Evolutionary conservation across 2,113 vertebrate genomes (phyloP).

Genomic region (Thymallus thymallus): DNA sequence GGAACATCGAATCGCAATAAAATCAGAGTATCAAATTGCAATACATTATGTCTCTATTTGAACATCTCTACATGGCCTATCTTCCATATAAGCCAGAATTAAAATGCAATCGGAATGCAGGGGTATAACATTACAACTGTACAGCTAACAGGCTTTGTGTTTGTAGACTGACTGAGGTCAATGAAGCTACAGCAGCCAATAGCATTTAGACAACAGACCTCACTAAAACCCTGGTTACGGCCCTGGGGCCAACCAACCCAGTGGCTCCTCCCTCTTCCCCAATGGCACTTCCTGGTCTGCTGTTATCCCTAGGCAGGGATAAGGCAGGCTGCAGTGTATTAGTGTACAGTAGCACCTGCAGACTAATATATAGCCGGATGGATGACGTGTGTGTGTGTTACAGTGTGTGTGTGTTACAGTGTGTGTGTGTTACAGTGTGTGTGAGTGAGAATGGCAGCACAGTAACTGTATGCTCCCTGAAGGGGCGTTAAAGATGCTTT

Average conservation of each 20-base stretch:
- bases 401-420: neutral
- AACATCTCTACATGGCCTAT: no score
- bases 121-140: no score
- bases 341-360: neutral
- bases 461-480: neutral
- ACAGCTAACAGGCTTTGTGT: no score
- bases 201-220: no score
- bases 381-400: conserved; percentile 1
- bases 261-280: neutral
- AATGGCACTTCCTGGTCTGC: neutral
- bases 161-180: no score
- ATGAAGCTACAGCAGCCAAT: no score
- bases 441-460: neutral
- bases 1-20: no score
- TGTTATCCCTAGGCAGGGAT: neutral
- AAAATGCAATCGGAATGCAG: no score
- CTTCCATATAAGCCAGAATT: no score
- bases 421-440: neutral
- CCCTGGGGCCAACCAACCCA: conserved; percentile 31
- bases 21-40: no score
- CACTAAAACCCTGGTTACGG: no score
- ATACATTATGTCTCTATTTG: no score
- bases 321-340: neutral
- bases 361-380: neutral
- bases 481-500: neutral